A percentile compares a stretch with the other conserved stretches of the same genome.
phyloP scores from a whole-genome alignment of 2,797 vertebrate genomes.

The Phrynocephalus forsythii region DNA sequence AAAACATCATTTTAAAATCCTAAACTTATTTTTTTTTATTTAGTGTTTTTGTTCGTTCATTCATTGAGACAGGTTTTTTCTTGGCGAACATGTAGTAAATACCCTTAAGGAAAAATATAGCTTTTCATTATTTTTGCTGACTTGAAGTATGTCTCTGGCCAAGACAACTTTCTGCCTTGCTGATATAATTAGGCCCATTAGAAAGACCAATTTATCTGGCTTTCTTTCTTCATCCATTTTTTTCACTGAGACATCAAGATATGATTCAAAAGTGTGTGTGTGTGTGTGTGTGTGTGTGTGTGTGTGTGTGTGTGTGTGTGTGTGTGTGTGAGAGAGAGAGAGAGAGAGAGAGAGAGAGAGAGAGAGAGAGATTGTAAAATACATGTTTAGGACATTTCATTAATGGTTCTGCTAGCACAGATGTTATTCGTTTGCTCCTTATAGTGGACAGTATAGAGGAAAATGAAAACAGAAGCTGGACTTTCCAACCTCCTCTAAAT shows the following conservation, averaged over 20 bases:
- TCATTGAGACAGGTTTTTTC: neutral
- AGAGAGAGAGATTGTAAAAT: too few relatives aligned
- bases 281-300: too few relatives aligned
- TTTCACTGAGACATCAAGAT: neutral
- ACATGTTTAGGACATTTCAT: rapidly evolving
- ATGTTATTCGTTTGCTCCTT: neutral
- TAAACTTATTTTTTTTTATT: neutral
- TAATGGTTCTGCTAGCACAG: neutral
- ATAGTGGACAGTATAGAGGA: neutral
- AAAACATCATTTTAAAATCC: too few relatives aligned
- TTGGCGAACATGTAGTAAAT: neutral
- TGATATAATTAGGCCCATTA: rapidly evolving
- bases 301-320: too few relatives aligned
- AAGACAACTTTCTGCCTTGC: neutral
- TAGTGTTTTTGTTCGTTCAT: neutral
- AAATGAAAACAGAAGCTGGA: neutral
- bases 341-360: too few relatives aligned
- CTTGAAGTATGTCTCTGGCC: neutral
- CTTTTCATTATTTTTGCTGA: neutral
- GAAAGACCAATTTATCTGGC: neutral
- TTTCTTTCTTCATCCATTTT: neutral
- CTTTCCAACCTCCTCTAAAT: neutral
- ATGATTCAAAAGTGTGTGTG: rapidly evolving
- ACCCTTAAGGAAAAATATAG: neutral
- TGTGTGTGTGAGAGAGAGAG: too few relatives aligned